Conservation (phyloP, 2,888 invertebrate species). For the Noctuana brunneofusca region DNA sequence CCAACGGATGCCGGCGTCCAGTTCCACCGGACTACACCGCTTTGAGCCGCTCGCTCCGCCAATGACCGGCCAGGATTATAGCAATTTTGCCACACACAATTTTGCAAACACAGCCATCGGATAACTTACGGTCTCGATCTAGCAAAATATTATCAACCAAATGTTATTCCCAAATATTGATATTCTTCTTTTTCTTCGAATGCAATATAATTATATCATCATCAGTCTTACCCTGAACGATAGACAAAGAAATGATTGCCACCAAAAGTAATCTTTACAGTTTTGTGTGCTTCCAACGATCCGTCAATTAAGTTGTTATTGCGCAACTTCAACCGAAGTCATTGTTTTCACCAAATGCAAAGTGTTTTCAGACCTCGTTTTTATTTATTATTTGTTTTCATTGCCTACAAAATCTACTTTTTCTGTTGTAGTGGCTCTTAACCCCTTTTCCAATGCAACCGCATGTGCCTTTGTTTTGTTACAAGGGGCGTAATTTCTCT, state of each 20-base stretch:
- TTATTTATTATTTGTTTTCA: slow-evolving; percentile 18
- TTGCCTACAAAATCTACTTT: slow-evolving; percentile 19
- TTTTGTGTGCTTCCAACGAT: slow-evolving; percentile 1
- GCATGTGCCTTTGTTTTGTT: slow-evolving; percentile 25
- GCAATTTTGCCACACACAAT: slow-evolving; percentile 31
- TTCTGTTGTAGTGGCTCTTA: slow-evolving; percentile 19
- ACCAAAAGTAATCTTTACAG: not conserved
- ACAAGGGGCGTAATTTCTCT: slow-evolving; percentile 25
- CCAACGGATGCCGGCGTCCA: slow-evolving; percentile 52
- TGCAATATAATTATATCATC: not conserved
- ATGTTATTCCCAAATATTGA: not conserved
- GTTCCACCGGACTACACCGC: slow-evolving; percentile 52
- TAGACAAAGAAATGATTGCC: not conserved
- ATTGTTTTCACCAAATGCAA: slow-evolving; percentile 5
- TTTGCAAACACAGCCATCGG: slow-evolving; percentile 3
- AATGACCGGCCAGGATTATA: slow-evolving; percentile 43
- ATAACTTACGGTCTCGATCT: not conserved
- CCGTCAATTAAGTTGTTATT: not conserved
- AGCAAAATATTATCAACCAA: not conserved
- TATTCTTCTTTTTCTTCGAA: not conserved
- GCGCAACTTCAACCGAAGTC: slow-evolving; percentile 8
- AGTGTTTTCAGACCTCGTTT: slow-evolving; percentile 11
- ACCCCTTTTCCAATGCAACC: slow-evolving; percentile 16
- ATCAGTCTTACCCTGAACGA: not conserved
- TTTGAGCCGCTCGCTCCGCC: slow-evolving; percentile 58